Conservation (phyloP, 2,888 invertebrate species). For the Pyrrhia umbra region DNA sequence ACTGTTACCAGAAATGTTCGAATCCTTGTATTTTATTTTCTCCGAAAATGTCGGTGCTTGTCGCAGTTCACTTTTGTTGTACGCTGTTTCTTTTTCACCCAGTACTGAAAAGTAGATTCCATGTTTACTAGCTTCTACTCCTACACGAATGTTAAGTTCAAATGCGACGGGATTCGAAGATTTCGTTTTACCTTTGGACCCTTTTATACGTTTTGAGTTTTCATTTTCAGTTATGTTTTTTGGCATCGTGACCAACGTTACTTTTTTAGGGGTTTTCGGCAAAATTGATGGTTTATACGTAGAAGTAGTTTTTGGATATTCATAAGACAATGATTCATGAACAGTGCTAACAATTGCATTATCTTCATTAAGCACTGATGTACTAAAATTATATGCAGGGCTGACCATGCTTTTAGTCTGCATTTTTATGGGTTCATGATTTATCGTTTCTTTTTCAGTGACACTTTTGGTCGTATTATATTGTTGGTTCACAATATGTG, state of each 20-base stretch:
- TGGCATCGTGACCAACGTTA: not conserved
- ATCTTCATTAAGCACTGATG: not conserved
- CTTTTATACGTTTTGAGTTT: not conserved
- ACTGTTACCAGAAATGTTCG: not conserved
- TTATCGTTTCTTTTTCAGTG: not conserved
- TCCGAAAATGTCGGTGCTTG: not conserved
- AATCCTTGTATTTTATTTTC: not conserved
- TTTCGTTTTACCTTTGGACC: constrained; percentile 1
- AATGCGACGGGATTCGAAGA: constrained; percentile 25
- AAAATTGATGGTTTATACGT: not conserved
- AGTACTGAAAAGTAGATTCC: constrained; percentile 40
- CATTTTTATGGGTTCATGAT: not conserved
- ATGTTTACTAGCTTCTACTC: constrained; percentile 42
- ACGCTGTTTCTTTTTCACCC: constrained; percentile 22
- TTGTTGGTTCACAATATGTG: not conserved
- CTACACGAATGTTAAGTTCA: constrained; percentile 43
- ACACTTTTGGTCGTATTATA: not conserved
- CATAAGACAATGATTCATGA: not conserved
- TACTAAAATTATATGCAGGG: not conserved
- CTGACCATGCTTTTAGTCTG: not conserved
- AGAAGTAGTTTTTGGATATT: not conserved
- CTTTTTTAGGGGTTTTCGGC: not conserved
- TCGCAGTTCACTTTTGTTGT: not conserved
- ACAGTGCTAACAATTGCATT: not conserved
- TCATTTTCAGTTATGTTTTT: constrained; percentile 2